Evolutionary conservation across 2,113 vertebrate species (phyloP), one percentile per base, ranked within the genome.

Genomic region (Sitta europaea): DNA sequence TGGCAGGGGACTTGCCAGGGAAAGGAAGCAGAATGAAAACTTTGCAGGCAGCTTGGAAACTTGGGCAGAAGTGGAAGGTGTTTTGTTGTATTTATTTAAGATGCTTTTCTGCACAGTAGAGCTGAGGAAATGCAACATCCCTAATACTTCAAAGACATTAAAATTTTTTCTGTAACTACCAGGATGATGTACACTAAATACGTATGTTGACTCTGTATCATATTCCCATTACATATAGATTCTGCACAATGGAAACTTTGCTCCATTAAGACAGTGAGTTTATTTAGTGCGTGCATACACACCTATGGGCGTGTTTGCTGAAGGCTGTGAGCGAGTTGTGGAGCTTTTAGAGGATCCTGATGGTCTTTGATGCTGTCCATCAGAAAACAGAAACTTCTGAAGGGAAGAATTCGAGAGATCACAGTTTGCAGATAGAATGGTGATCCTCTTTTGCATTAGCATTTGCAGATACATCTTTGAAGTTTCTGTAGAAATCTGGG

Each of bases 381-480:
- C 57, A 96, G 80, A 84, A 92, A 79, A 87, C 68, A 79, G 79
- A 84, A 92, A 75, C 76, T 94, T 95, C 78, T 6, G 14, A 94
- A 90, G 7, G 27, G 66, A 96, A 90, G 85, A 74, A 92, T 73
- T 63, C 0, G 2, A 88, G 86, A 89, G 63, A 42, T 87, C 55
- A 25, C 66, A 65, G 66, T 86, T 93, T 31, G 77, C 74, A 57
- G n/a, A 91, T 78, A 45, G 72, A 78, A 91, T 58, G 16, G 28
- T 55, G 76, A 88, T 95, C 63, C 61, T 87, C 84, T 92, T 94
- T 88, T 77, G 81, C 55, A 22, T 27, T 25, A 79, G 90, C 20
- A n/a, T 94, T 94, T 96, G 68, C 96, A 22, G 21, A 50, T 54
- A 12, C 77, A 77, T 96, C 91, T 97, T 95, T 93, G 72, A 90